Base-by-base conservation (phyloP, 2,888 invertebrate genomes). In the Eupithecia vulgata region DNA sequence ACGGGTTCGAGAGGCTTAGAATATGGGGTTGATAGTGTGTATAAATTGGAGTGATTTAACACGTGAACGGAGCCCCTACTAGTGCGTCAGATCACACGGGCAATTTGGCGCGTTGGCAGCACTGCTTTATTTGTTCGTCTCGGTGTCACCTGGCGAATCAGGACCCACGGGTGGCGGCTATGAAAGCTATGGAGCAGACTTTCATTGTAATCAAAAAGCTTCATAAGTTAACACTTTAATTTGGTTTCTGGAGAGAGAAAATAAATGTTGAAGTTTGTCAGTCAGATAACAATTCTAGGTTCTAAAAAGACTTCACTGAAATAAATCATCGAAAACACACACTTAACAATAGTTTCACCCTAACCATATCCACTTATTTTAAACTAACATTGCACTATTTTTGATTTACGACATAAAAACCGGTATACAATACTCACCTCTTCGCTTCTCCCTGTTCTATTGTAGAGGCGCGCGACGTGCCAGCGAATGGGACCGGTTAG, bases 401-500 rank as follows among this genome's bases (percentile, higher is more conserved):
- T 64, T n/a, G 62, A 64, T 64, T 64, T 37, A 64, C 37, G 62
- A n/a, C 10, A 35, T 13, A 21, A 15, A 65, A 40, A 65, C 40
- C 21, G 40, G 64, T n/a, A 21, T 37, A 64, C 35, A 64, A 64
- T 35, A 42, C 21, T 52, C 48, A 68, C 68, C 68, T 68, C 25
- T 25, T 48, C 37, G 42, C 76, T 67, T 64, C 73, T 75, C 72
- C 62, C 52, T 85, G 83, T 87, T 76, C 75, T 81, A 37, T 64
- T 70, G 81, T 75, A 81, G 84, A 87, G 87, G 81, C 79, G 83
- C 84, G 83, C 87, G 84, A 90, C 92, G 92, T 93, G 93, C 86
- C 85, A 79, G 83, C 89, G 87, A 91, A 91, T 90, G 82, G 88
- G 92, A 88, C 91, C 91, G 90, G 93, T 93, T 94, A 91, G 93